A percentile compares a stretch with the other conserved stretches of the same genome.
Evolutionary conservation across 2,888 invertebrate species (phyloP).

Genomic region (Mactromeris polynyma): DNA sequence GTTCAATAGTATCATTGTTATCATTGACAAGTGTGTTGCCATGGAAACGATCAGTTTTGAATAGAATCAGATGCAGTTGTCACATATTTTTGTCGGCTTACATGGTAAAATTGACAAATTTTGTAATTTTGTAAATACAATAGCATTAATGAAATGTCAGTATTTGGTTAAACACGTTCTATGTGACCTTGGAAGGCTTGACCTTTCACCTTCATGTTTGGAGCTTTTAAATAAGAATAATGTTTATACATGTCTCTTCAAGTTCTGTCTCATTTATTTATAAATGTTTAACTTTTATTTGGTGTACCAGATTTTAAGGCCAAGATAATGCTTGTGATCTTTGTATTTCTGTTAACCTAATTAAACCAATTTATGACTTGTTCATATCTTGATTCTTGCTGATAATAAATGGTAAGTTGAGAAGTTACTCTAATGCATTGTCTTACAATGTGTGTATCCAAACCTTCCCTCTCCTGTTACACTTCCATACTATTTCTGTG

Average conservation of each 20-base stretch:
- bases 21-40: slow-evolving; percentile 22
- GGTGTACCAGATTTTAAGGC: too few species aligned
- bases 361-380: too few species aligned
- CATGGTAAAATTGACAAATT: neutral
- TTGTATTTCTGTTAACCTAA: too few species aligned
- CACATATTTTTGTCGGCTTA: too few species aligned
- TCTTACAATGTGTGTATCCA: too few species aligned
- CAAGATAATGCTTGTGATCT: too few species aligned
- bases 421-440: too few species aligned
- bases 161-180: neutral
- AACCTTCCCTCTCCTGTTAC: neutral
- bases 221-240: neutral
- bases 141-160: neutral
- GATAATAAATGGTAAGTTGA: too few species aligned
- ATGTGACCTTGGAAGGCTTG: neutral
- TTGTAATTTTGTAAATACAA: neutral
- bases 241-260: neutral
- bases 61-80: neutral
- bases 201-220: neutral
- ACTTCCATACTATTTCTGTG: too few species aligned
- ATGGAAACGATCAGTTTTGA: slow-evolving; percentile 17
- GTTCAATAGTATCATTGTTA: slow-evolving; percentile 36
- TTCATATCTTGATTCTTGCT: too few species aligned
- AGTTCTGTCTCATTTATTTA: neutral
- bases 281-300: too few species aligned